Evolutionary conservation across 2,888 invertebrate genomes (phyloP).

Genomic region (Exocentrus adspersus): DNA sequence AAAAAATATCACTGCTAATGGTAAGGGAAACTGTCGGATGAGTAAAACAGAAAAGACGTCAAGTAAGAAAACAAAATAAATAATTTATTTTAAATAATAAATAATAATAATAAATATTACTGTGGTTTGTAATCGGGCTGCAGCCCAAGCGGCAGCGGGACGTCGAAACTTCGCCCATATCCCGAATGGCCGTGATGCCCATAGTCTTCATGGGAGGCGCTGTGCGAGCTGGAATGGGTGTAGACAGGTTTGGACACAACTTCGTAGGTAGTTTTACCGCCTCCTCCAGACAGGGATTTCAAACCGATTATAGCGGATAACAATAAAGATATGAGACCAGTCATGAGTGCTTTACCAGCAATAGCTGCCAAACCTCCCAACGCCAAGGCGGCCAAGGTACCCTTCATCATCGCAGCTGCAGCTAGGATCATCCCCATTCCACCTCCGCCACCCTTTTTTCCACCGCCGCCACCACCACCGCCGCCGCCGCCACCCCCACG

Average conservation of each 20-base stretch:
- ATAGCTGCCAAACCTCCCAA: conserved; percentile 77
- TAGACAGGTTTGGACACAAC: conserved; percentile 83
- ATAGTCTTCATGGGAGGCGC: conserved; percentile 69
- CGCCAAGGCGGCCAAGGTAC: conserved; percentile 77
- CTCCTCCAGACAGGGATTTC: conserved; percentile 73
- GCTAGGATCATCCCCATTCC: conserved; percentile 64
- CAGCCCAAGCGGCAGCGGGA: conserved; percentile 54
- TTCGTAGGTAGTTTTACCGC: conserved; percentile 79
- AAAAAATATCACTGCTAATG: too few relatives aligned
- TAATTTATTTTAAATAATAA: conserved; percentile 37
- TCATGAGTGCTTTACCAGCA: conserved; percentile 85
- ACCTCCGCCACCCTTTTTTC: conserved; percentile 67
- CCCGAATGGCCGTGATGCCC: conserved; percentile 53
- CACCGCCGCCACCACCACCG: conserved; percentile 57
- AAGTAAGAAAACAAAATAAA: conserved; percentile 29
- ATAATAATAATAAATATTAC: conserved; percentile 32
- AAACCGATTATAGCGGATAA: conserved; percentile 78
- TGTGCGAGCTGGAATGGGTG: conserved; percentile 72
- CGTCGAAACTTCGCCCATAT: conserved; percentile 64
- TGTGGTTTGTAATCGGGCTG: conserved; percentile 53
- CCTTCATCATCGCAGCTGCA: conserved; percentile 69
- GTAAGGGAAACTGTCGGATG: too few relatives aligned
- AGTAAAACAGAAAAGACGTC: not conserved
- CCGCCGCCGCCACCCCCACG: conserved; percentile 55
- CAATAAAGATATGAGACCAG: conserved; percentile 79